Evolutionary conservation across 2,113 vertebrate genomes (phyloP).

Genomic region (Istiophorus platypterus): DNA sequence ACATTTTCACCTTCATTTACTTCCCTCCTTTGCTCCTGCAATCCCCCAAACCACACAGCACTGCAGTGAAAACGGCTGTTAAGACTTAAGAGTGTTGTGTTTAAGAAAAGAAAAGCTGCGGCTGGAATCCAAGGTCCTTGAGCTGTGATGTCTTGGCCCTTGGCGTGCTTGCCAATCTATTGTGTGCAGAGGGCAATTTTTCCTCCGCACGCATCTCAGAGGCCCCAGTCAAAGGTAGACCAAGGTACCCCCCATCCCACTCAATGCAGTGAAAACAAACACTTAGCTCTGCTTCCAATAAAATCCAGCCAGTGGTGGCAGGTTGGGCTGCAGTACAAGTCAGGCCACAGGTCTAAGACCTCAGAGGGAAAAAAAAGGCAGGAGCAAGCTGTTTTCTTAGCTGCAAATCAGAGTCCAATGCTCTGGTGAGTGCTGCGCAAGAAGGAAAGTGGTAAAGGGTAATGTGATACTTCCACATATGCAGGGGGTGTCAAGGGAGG

Average conservation of each 20-base stretch:
- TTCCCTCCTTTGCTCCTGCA: slow-evolving; percentile 43
- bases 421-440: slow-evolving; percentile 67
- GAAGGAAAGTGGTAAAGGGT: slow-evolving; percentile 70
- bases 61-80: slow-evolving; percentile 61
- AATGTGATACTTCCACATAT: slow-evolving; percentile 83
- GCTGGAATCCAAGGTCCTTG: slow-evolving; percentile 74
- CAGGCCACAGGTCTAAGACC: slow-evolving; percentile 74
- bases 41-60: slow-evolving; percentile 44
- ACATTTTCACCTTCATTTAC: slow-evolving; percentile 48
- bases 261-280: slow-evolving; percentile 81
- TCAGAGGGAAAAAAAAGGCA: slow-evolving; percentile 36
- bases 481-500: slow-evolving; percentile 72
- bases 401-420: slow-evolving; percentile 70
- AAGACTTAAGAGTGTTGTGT: slow-evolving; percentile 72
- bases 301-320: slow-evolving; percentile 74
- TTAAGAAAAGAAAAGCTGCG: slow-evolving; percentile 72
- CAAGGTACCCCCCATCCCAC: slow-evolving; percentile 75
- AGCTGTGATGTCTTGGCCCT: slow-evolving; percentile 75
- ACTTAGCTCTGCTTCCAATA: slow-evolving; percentile 81
- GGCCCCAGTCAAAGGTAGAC: slow-evolving; percentile 77
- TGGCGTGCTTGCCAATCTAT: slow-evolving; percentile 72
- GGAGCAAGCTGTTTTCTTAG: slow-evolving; percentile 78
- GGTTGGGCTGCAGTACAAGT: slow-evolving; percentile 71
- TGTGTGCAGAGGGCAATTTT: slow-evolving; percentile 80
- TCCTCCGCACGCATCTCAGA: slow-evolving; percentile 76